phyloP scores from a whole-genome alignment of 1,140 invertebrate species.

The Bombus balteatus region DNA sequence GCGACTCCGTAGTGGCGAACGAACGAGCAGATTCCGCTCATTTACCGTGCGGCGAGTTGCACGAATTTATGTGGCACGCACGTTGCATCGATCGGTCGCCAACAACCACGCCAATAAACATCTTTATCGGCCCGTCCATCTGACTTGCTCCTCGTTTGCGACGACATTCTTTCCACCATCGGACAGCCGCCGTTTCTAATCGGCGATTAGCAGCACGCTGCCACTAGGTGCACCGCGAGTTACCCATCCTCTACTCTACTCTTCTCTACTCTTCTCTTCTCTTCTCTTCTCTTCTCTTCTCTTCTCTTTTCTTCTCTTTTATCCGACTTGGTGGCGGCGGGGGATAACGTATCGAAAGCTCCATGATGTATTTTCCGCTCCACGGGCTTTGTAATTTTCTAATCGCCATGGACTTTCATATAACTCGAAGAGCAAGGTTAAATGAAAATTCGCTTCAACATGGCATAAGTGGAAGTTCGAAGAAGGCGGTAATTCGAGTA shows the following conservation, averaged over 20 bases:
- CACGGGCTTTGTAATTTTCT: too few species aligned
- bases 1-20: neutral
- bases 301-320: too few species aligned
- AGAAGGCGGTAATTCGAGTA: too few species aligned
- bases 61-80: slow-evolving; percentile 55
- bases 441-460: too few species aligned
- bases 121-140: slow-evolving; percentile 54
- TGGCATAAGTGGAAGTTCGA: too few species aligned
- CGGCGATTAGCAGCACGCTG: slow-evolving; percentile 52
- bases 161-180: slow-evolving; percentile 45
- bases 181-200: slow-evolving; percentile 48
- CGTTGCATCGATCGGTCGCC: slow-evolving; percentile 46
- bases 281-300: too few species aligned
- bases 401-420: too few species aligned
- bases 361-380: too few species aligned
- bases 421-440: too few species aligned
- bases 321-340: too few species aligned
- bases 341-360: too few species aligned
- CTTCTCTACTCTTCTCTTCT: neutral
- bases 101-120: slow-evolving; percentile 49
- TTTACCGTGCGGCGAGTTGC: slow-evolving; percentile 22
- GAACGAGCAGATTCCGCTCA: slow-evolving; percentile 19
- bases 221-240: neutral
- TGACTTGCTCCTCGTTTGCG: slow-evolving; percentile 6
- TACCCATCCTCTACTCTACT: neutral